Conservation (phyloP, 1,140 invertebrate species). For the Drosophila sulfurigaster region DNA sequence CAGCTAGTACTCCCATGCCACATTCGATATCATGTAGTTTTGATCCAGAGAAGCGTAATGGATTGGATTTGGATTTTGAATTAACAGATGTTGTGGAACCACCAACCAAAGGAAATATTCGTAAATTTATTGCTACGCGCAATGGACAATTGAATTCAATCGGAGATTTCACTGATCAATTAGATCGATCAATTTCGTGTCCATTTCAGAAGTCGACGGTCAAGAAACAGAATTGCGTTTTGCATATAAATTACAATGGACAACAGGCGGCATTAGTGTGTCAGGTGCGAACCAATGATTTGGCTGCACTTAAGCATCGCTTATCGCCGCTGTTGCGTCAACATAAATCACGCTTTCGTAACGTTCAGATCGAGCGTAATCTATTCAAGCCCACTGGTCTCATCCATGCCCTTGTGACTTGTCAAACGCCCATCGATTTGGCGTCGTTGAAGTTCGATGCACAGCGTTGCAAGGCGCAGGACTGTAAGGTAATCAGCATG, state of each 20-base stretch:
- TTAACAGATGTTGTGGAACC: neutral
- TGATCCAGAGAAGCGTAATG: conserved; percentile 6
- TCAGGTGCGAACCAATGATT: conserved; percentile 50
- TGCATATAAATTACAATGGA: conserved; percentile 46
- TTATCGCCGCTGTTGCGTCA: conserved; percentile 34
- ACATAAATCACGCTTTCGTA: conserved; percentile 42
- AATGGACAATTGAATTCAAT: neutral
- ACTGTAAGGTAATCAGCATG: conserved; percentile 25
- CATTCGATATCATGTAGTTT: neutral
- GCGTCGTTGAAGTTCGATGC: conserved; percentile 46
- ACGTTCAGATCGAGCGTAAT: conserved; percentile 13
- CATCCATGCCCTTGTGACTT: conserved; percentile 50
- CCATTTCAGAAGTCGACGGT: neutral
- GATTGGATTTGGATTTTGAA: neutral
- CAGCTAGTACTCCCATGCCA: neutral
- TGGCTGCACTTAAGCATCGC: conserved; percentile 32
- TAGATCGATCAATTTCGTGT: neutral
- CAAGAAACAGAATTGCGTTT: conserved; percentile 1
- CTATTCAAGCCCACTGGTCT: conserved; percentile 50
- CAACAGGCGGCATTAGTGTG: conserved; percentile 50
- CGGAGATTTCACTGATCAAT: neutral
- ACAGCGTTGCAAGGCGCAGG: conserved; percentile 50
- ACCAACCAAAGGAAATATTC: neutral
- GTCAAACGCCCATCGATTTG: neutral
- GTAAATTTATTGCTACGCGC: neutral